A percentile compares a stretch with the other conserved stretches of the same genome.
Evolutionary conservation across 1,140 invertebrate genomes (phyloP).

Genomic region (Caenorhabditis elegans): DNA sequence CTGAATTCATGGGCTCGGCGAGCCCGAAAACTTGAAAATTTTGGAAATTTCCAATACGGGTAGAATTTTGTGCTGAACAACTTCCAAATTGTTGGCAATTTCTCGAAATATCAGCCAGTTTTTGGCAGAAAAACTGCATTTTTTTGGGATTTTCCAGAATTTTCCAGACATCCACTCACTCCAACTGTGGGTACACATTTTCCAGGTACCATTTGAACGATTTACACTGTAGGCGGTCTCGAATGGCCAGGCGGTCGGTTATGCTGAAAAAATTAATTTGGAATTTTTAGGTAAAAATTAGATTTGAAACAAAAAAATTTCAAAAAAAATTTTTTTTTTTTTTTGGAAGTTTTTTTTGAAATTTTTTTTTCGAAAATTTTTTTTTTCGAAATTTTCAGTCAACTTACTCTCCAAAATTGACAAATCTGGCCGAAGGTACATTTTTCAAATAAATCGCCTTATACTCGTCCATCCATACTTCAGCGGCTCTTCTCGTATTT

Average conservation of each 20-base stretch:
- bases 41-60: not conserved
- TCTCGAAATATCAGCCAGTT: too few relatives aligned
- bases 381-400: too few relatives aligned
- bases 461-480: slow-evolving; percentile 96
- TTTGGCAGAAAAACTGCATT: too few relatives aligned
- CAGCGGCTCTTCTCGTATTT: slow-evolving; percentile 91
- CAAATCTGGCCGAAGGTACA: slow-evolving; percentile 70
- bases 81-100: too few relatives aligned
- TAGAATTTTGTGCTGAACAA: too few relatives aligned
- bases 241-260: slow-evolving; percentile 71
- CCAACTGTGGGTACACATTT: slow-evolving; percentile 86
- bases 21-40: not conserved
- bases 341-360: not conserved
- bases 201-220: slow-evolving; percentile 96
- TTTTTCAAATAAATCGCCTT: slow-evolving; percentile 79
- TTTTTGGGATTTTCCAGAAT: too few relatives aligned
- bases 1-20: too few relatives aligned
- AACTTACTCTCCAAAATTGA: slow-evolving; percentile 70
- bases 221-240: slow-evolving; percentile 86
- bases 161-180: too few relatives aligned
- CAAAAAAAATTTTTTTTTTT: too few relatives aligned
- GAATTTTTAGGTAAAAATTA: too few relatives aligned
- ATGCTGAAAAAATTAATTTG: slow-evolving; percentile 43
- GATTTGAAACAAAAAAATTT: too few relatives aligned
- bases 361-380: not conserved